A percentile compares a stretch with the other conserved stretches of the same genome.
Evolutionary conservation across 2,113 vertebrate genomes (phyloP).

Genomic region (Rhadina sibilatrix): DNA sequence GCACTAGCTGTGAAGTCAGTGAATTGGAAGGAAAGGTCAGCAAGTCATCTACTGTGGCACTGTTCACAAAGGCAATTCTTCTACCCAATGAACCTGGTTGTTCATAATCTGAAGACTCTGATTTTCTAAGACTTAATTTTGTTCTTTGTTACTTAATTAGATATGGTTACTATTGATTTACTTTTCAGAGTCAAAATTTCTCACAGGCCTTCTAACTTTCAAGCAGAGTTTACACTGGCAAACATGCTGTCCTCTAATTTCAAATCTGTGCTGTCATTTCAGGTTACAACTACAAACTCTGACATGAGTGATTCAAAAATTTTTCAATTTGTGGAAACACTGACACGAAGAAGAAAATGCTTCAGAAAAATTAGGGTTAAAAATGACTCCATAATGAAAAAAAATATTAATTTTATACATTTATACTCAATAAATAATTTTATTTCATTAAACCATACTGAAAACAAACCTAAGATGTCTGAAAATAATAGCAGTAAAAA

Average conservation of each 20-base stretch:
- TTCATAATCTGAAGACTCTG: conserved; percentile 7
- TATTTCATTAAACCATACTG: not conserved
- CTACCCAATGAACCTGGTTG: not conserved
- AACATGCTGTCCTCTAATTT: not conserved
- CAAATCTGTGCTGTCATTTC: not conserved
- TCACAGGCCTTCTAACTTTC: not conserved
- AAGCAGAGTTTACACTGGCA: not conserved
- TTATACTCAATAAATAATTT: not conserved
- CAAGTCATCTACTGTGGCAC: not conserved
- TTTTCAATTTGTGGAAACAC: not conserved
- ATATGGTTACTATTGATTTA: not conserved
- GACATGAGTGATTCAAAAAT: not conserved
- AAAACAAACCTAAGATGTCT: not conserved
- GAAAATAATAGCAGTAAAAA: not conserved
- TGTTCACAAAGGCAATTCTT: conserved; percentile 11
- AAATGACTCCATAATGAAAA: not conserved
- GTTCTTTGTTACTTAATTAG: not conserved
- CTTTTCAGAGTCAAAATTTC: not conserved
- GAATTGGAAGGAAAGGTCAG: conserved; percentile 51
- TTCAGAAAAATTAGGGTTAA: not conserved
- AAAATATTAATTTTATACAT: not conserved
- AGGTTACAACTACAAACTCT: not conserved
- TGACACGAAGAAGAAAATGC: not conserved
- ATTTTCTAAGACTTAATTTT: conserved; percentile 9
- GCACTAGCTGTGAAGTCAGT: not conserved